Conservation (phyloP, 2,113 vertebrate genomes). For the Sinocyclocheilus anshuiensis region DNA sequence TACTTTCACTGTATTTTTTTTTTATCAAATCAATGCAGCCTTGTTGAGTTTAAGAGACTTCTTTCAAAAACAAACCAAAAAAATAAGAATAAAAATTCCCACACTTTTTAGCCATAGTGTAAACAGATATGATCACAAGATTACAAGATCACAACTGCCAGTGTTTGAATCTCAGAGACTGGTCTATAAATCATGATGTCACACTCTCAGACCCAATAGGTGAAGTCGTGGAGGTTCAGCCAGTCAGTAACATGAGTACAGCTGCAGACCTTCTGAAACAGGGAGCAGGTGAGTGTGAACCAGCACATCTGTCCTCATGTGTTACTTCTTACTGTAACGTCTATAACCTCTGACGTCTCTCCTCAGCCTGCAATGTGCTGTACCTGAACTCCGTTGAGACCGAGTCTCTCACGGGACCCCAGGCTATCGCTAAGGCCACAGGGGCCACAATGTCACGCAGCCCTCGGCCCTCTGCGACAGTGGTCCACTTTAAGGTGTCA, state of each 20-base stretch:
- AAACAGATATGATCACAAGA: neutral
- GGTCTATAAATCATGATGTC: neutral
- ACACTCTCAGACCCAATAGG: slow-evolving; percentile 78
- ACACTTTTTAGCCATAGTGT: neutral
- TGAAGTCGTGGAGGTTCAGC: slow-evolving; percentile 74
- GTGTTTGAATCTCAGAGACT: neutral
- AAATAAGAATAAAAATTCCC: too few species aligned
- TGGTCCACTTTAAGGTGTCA: slow-evolving; percentile 91
- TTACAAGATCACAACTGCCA: neutral
- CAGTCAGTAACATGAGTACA: slow-evolving; percentile 85
- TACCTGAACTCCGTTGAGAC: slow-evolving; percentile 91
- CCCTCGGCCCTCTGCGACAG: slow-evolving; percentile 74
- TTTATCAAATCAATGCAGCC: too few species aligned
- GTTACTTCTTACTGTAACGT: neutral
- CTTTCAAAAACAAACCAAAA: too few species aligned
- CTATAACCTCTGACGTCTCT: neutral
- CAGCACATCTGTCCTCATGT: neutral
- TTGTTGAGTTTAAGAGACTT: too few species aligned
- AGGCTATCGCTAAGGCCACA: slow-evolving; percentile 86
- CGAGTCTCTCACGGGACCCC: slow-evolving; percentile 89
- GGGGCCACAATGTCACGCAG: slow-evolving; percentile 77
- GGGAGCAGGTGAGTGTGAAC: slow-evolving; percentile 80
- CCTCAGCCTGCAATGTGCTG: slow-evolving; percentile 85
- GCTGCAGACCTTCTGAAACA: slow-evolving; percentile 89
- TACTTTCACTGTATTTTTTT: too few species aligned